These are phyloP conservation scores for Caerostris darwini DNA, from an alignment of 1,140 invertebrate species.

Conservation along the genomic window DNA sequence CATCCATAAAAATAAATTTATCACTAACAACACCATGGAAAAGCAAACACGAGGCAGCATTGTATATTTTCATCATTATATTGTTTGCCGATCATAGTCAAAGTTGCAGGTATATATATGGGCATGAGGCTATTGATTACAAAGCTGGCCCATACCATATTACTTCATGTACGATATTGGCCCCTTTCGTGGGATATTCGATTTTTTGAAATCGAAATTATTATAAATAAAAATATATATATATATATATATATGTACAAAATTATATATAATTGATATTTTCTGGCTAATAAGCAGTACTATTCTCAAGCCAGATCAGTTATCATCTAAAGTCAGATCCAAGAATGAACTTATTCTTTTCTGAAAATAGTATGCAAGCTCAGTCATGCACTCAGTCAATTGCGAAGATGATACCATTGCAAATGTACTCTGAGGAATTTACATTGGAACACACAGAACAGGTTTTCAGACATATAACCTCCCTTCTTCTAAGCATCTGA, in stretches of 20 bases:
- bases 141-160: not conserved
- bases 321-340: not conserved
- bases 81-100: not conserved
- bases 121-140: not conserved
- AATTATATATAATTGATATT: not conserved
- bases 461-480: not conserved
- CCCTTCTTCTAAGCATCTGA: not conserved
- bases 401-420: not conserved
- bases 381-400: not conserved
- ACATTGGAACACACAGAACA: not conserved
- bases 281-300: not conserved
- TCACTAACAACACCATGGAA: not conserved
- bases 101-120: not conserved
- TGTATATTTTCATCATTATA: not conserved
- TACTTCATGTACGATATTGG: not conserved
- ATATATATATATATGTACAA: no score
- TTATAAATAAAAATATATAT: no score
- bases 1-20: slow-evolving; percentile 6
- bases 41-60: not conserved
- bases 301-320: not conserved
- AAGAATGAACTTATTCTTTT: not conserved
- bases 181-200: not conserved
- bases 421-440: not conserved
- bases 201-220: no score
- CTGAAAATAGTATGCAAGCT: not conserved